Percentiles rank a stretch among this genome's conserved stretches.
Evolutionary conservation across 2,113 vertebrate genomes (phyloP).

Genomic region (Nicator chloris): DNA sequence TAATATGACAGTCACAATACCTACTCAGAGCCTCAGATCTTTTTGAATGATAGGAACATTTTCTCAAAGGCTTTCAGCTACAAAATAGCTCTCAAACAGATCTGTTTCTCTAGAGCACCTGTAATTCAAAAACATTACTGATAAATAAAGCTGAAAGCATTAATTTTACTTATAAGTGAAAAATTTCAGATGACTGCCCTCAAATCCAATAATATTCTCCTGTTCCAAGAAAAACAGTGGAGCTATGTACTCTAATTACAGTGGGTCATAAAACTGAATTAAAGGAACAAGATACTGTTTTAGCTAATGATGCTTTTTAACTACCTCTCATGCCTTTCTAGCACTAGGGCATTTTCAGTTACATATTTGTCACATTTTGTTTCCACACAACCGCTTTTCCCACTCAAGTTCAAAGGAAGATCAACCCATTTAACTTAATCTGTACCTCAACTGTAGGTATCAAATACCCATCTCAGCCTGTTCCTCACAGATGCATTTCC

Average conservation of each 20-base stretch:
- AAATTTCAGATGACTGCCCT: background rate
- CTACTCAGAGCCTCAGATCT: background rate
- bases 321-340: background rate
- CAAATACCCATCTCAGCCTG: background rate
- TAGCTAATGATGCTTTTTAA: background rate
- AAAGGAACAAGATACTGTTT: background rate
- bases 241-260: background rate
- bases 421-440: background rate
- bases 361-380: background rate
- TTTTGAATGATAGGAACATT: slow-evolving; percentile 1
- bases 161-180: background rate
- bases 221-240: background rate
- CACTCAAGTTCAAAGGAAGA: background rate
- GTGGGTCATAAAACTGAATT: background rate
- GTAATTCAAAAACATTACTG: slow-evolving; percentile 27
- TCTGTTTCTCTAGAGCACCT: slow-evolving; percentile 15
- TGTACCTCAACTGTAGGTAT: background rate
- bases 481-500: background rate
- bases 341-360: background rate
- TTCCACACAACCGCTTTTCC: background rate
- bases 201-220: background rate
- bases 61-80: slow-evolving; percentile 27
- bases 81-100: slow-evolving; percentile 28
- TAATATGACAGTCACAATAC: background rate
- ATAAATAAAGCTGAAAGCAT: slow-evolving; percentile 19